phyloP scores from a whole-genome alignment of 2,113 vertebrate genomes.

The Neotoma lepida region DNA sequence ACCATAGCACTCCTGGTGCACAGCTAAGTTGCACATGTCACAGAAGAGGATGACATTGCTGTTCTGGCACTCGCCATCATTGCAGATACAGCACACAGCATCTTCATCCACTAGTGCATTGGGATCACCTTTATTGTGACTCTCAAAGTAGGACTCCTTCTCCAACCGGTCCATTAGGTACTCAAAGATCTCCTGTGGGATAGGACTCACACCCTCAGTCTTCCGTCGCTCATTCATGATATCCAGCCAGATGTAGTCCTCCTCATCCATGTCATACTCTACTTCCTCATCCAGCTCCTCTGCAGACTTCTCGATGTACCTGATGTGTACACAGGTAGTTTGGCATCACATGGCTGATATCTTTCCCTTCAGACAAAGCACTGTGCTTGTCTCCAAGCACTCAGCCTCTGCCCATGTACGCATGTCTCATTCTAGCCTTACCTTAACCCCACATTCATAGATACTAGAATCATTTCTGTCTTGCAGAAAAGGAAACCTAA shows the following conservation, averaged over 20 bases:
- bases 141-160: conserved; percentile 99
- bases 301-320: conserved; percentile 98
- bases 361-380: neutral
- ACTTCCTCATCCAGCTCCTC: conserved; percentile 99
- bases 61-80: conserved; percentile 99
- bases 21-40: conserved; percentile 99
- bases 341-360: neutral
- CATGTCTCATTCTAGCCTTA: neutral
- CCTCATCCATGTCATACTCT: conserved; percentile 98
- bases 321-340: conserved; percentile 72
- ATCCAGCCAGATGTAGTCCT: conserved; percentile 99
- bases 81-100: conserved; percentile 98
- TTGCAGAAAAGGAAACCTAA: conserved; percentile 31
- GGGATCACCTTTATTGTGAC: conserved; percentile 98
- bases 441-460: neutral
- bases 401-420: neutral
- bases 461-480: neutral
- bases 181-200: conserved; percentile 98
- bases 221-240: conserved; percentile 98
- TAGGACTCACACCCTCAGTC: conserved; percentile 93
- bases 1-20: conserved; percentile 99
- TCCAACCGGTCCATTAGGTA: conserved; percentile 98
- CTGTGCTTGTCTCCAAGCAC: neutral
- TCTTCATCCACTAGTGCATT: conserved; percentile 97
- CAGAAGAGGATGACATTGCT: conserved; percentile 99